A percentile compares a stretch with the other conserved stretches of the same genome.
Evolutionary conservation across 2,888 invertebrate genomes (phyloP).

Genomic region (Villa cingulata): DNA sequence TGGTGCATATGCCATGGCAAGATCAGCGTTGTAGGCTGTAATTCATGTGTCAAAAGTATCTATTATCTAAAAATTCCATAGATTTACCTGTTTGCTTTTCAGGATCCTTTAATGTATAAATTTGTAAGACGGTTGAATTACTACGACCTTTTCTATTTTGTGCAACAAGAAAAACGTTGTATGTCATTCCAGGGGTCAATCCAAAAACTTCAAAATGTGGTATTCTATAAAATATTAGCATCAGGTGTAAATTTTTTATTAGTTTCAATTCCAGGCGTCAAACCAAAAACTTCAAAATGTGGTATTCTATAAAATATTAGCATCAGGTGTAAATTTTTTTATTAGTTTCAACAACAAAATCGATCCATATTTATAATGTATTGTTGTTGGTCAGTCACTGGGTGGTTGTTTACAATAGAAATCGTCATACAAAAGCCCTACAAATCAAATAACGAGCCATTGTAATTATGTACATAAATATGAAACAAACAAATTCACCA

Average conservation of each 20-base stretch:
- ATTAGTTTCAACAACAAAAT: too few relatives aligned
- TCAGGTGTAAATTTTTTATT: too few relatives aligned
- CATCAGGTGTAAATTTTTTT: too few relatives aligned
- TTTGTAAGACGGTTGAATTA: slow-evolving; percentile 47
- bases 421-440: too few relatives aligned
- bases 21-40: slow-evolving; percentile 22
- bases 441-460: too few relatives aligned
- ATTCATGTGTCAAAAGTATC: too few relatives aligned
- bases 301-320: slow-evolving; percentile 33
- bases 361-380: too few relatives aligned
- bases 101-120: slow-evolving; percentile 58
- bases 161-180: slow-evolving; percentile 54
- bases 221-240: slow-evolving; percentile 20
- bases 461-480: too few relatives aligned
- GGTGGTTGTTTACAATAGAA: too few relatives aligned
- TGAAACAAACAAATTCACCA: too few relatives aligned
- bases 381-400: too few relatives aligned
- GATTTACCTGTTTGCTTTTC: slow-evolving; percentile 54
- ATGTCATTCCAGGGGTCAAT: slow-evolving; percentile 52
- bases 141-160: slow-evolving; percentile 60
- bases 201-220: slow-evolving; percentile 54
- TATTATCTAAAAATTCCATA: neutral
- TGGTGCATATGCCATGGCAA: slow-evolving; percentile 35
- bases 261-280: slow-evolving; percentile 56
- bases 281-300: slow-evolving; percentile 49